Evolutionary conservation across 2,113 vertebrate species (phyloP), one percentile per base, ranked within the genome.

Genomic region (Nothocercus julius): DNA sequence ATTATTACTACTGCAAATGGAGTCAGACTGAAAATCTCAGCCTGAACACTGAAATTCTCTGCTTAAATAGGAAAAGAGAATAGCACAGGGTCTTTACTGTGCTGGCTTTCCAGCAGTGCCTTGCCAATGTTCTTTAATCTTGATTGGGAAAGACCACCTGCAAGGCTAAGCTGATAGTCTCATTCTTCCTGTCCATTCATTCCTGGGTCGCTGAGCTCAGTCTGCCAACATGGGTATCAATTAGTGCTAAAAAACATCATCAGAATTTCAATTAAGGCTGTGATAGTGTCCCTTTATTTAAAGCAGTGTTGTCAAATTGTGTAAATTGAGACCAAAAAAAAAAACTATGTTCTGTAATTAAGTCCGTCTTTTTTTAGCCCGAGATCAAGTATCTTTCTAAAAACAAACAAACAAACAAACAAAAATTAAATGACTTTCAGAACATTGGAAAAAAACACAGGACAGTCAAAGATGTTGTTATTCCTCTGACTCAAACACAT

Each of bases 111-210:
- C 94, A 82, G 94, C 89, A 91, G 94, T 76, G 88, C 58, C 83
- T 70, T 93, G 94, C 90, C 94, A 90, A 80, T 79, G 90, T 92
- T 94, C 92, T 96, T 96, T 96, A 93, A 94, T 96, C 90, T 96
- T 94, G 93, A 95, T 96, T 88, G 90, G 92, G 90, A 94, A 94
- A 92, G 94, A 94, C 94, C 93, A 95, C 93, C 93, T 96, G 93
- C 91, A 94, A 97, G 73, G 93, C 92, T 96, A 96, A 96, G 69
- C 92, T 96, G 93, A 96, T 94, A 96, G 95, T 97, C 95, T 96
- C 92, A 96, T 97, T 96, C 93, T 96, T 96, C 93, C 94, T 97
- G 96, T 91, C 92, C 95, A 86, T 95, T 96, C 96, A 92, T 92
- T 97, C 84, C 94, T 95, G 94, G 93, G 91, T 96, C n/a, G 70